Conservation (phyloP, 2,113 vertebrate genomes). For the Gymnarchus niloticus region DNA sequence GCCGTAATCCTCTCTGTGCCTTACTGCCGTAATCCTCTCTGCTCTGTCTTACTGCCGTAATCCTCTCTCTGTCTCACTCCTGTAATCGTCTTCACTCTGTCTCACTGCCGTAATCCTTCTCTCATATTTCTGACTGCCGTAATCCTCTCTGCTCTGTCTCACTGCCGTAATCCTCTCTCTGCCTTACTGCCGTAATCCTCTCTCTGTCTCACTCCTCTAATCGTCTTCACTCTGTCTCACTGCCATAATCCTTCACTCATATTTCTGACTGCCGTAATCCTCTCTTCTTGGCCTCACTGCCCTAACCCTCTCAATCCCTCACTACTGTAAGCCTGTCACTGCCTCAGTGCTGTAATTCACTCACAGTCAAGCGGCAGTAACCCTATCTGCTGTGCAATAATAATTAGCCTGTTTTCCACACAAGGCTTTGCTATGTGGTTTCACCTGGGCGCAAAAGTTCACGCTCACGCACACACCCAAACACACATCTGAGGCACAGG, state of each 20-base stretch:
- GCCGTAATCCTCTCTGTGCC: neutral
- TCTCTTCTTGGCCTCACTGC: too few species aligned
- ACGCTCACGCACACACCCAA: conserved; percentile 15
- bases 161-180: neutral
- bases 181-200: neutral
- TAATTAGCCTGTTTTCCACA: neutral
- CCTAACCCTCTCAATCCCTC: neutral
- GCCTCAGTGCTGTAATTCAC: neutral
- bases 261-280: neutral
- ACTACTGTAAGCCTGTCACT: neutral
- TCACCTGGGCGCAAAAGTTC: neutral
- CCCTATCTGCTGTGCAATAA: neutral
- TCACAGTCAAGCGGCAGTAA: neutral
- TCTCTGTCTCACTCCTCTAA: neutral
- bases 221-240: neutral
- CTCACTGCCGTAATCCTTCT: neutral
- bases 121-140: neutral
- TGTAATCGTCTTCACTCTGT: neutral
- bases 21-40: neutral
- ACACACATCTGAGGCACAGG: conserved; percentile 11
- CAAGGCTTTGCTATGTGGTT: neutral
- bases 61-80: neutral
- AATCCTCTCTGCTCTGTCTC: neutral
- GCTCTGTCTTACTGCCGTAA: neutral
- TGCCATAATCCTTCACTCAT: neutral